phyloP scores from a whole-genome alignment of 2,113 vertebrate species.

The Eurystomus gularis region DNA sequence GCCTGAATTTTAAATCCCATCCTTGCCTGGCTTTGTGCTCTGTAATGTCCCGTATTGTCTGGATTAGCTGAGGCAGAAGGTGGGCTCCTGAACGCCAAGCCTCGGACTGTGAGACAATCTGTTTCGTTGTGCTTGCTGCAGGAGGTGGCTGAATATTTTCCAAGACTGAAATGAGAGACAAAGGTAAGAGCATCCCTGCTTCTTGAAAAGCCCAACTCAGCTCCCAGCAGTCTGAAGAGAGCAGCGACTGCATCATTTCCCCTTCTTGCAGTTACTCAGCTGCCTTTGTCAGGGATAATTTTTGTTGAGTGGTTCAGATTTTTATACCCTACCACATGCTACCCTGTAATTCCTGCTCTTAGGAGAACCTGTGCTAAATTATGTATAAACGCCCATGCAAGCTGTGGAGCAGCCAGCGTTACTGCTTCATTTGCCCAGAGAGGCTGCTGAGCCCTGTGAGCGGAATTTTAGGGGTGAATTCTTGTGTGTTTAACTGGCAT shows the following conservation, averaged over 20 bases:
- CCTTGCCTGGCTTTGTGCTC: not conserved
- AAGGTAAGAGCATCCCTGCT: not conserved
- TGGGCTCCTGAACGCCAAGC: not conserved
- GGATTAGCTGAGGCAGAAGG: not conserved
- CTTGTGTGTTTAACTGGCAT: not conserved
- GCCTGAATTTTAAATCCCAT: not conserved
- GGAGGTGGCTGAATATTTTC: not conserved
- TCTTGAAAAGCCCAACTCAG: not conserved
- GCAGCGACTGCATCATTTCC: accelerated
- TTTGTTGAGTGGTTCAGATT: not conserved
- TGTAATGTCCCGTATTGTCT: accelerated
- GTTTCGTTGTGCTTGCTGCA: not conserved
- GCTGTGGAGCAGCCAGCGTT: not conserved
- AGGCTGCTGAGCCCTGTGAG: not conserved
- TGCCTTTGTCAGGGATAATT: not conserved
- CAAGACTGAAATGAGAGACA: not conserved
- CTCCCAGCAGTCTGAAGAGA: not conserved
- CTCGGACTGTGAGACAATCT: accelerated
- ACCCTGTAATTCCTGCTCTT: not conserved
- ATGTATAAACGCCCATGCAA: not conserved
- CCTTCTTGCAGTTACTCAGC: not conserved
- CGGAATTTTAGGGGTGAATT: not conserved
- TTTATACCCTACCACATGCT: not conserved
- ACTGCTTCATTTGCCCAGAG: not conserved
- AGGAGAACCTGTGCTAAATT: not conserved